Evolutionary conservation across 2,113 vertebrate genomes (phyloP), one percentile per base, ranked within the genome.

Genomic region (Mormoops blainvillei): DNA sequence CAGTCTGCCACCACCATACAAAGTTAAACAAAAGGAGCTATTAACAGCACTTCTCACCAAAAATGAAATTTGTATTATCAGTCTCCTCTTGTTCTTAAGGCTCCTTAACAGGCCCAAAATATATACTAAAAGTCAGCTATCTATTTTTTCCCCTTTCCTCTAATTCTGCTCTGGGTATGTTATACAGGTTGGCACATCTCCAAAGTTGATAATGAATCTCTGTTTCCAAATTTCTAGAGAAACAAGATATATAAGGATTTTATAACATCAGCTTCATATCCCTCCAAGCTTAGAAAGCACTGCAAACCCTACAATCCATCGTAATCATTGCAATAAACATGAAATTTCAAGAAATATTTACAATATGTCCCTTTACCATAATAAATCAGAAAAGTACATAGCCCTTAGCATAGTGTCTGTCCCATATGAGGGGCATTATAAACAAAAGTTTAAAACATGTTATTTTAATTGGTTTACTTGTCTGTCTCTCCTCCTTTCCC

Each of bases 11-110:
- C 36, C 33, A 36, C n/a, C 4, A 24, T 61, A 28, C 45, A 33
- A 82, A 93, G 45, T 83, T 71, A 91, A 92, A 81, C 74, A 90
- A 90, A 83, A 94, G 22, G 58, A 58, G 11, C 33, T 77, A 78
- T 73, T 77, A 85, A 76, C 10, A 33, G 45, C 33, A 48, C 15
- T 88, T 81, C 58, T 43, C 84, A 86, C 41, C 91, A 73, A 65
- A 87, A 88, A 89, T 28, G 2, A 70, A 93, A 80, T 26, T 33
- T 58, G 41, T 58, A 61, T 5, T 80, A 74, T 73, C 43, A 95
- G 24, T 61, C 63, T 83, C 45, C 36, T 36, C 33, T 65, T 77
- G 13, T 85, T 80, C 20, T 31, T 43, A 91, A 80, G 81, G 14
- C 83, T 88, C 24, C 89, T 92, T 93, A 78, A 33, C 4, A 58